A percentile compares a stretch with the other conserved stretches of the same genome.
Evolutionary conservation across 2,113 vertebrate genomes (phyloP).

Genomic region (Brevimyrus niger): DNA sequence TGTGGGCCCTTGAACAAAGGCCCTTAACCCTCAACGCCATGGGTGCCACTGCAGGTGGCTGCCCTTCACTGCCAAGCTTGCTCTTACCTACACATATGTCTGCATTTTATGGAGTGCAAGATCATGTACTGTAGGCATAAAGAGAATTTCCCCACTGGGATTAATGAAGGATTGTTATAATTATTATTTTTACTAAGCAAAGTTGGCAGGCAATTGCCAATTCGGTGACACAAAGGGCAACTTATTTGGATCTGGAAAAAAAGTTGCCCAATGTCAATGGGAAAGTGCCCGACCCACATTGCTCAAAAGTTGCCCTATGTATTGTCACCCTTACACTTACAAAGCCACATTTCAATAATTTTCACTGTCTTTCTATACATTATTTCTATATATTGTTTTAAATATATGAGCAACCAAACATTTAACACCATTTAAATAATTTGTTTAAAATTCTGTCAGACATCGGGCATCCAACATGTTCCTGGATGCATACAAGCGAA

Average conservation of each 20-base stretch:
- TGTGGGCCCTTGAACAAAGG: no score
- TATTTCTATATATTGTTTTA: background rate
- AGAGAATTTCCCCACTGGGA: background rate
- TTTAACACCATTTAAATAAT: background rate
- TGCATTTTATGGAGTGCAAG: background rate
- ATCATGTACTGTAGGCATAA: background rate
- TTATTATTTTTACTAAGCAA: background rate
- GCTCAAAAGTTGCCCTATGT: background rate
- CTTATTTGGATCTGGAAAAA: background rate
- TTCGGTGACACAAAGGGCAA: background rate
- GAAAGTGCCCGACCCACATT: background rate
- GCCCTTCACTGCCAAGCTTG: background rate
- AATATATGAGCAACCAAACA: background rate
- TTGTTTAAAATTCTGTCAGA: slow-evolving; percentile 46
- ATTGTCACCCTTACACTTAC: background rate
- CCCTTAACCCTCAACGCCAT: background rate
- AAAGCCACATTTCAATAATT: background rate
- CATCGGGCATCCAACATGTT: slow-evolving; percentile 92
- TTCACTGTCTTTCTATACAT: background rate
- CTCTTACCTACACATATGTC: background rate
- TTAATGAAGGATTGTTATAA: background rate
- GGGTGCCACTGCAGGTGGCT: background rate
- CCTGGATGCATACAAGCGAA: slow-evolving; percentile 76
- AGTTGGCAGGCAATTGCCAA: background rate
- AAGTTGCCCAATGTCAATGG: background rate